These are phyloP conservation scores for Zelleria hepariella DNA, from an alignment of 2,888 invertebrate genomes.

Conservation along the genomic window DNA sequence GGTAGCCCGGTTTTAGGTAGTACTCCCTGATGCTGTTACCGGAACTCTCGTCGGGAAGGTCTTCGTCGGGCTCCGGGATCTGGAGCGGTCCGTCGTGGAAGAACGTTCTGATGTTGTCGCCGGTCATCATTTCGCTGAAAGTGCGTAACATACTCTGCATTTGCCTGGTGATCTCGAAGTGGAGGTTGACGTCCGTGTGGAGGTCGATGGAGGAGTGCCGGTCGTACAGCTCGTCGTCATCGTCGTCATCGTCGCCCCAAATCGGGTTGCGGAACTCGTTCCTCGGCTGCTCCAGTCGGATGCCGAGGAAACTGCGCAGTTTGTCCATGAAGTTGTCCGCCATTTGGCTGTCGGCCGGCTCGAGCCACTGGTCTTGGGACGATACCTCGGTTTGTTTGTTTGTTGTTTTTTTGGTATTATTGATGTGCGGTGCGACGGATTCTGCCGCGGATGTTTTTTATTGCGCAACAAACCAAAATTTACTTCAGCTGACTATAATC, in stretches of 20 bases:
- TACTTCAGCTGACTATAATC: background rate
- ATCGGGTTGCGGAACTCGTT: constrained; percentile 65
- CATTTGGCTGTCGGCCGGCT: constrained; percentile 3
- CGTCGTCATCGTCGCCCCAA: constrained; percentile 60
- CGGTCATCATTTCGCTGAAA: constrained; percentile 44
- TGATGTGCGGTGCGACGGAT: background rate
- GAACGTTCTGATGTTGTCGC: constrained; percentile 24
- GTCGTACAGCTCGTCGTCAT: constrained; percentile 54
- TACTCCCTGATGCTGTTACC: constrained; percentile 47
- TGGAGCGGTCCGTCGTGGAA: constrained; percentile 18
- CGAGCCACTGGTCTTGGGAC: background rate
- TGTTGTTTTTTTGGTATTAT: background rate
- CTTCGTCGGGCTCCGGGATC: constrained; percentile 18
- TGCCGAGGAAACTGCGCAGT: constrained; percentile 46
- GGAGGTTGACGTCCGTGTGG: constrained; percentile 31
- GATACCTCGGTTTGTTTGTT: background rate
- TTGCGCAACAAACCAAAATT: constrained; percentile 50
- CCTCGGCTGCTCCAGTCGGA: constrained; percentile 37
- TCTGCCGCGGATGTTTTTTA: constrained; percentile 15
- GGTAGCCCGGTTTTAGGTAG: constrained; percentile 58
- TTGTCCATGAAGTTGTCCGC: constrained; percentile 38
- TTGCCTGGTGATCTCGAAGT: constrained; percentile 43
- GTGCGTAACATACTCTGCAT: constrained; percentile 52
- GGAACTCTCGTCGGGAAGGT: constrained; percentile 21
- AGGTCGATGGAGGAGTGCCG: constrained; percentile 31